phyloP scores from a whole-genome alignment of 2,113 vertebrate species.

The Phainopepla nitens region DNA sequence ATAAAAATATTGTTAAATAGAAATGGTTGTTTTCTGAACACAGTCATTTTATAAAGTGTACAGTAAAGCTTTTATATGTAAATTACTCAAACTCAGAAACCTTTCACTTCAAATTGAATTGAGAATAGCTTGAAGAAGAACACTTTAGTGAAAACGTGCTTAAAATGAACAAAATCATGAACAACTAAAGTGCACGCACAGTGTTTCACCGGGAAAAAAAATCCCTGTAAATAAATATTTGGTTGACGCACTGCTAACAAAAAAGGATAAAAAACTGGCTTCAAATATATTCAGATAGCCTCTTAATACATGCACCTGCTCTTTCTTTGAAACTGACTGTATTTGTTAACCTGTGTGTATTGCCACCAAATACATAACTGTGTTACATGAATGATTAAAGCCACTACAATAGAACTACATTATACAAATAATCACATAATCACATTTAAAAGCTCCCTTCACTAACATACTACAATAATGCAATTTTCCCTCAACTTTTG shows the following conservation, averaged over 20 bases:
- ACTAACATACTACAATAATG: not conserved
- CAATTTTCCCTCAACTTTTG: not conserved
- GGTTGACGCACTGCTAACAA: constrained; percentile 1
- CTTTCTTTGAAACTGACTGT: not conserved
- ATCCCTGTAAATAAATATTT: constrained; percentile 3
- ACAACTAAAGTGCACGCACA: not conserved
- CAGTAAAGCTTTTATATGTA: constrained; percentile 79
- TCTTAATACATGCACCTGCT: not conserved
- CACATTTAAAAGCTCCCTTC: not conserved
- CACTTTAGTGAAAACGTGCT: constrained; percentile 63
- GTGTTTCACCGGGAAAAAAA: not conserved
- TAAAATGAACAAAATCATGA: constrained; percentile 67
- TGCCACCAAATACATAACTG: not conserved
- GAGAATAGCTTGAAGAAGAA: constrained; percentile 69
- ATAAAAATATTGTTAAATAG: constrained; percentile 70
- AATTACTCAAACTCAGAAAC: constrained; percentile 74
- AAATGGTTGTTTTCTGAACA: constrained; percentile 72
- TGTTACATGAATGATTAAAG: not conserved
- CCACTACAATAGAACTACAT: not conserved
- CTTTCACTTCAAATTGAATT: constrained; percentile 75
- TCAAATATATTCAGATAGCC: not conserved
- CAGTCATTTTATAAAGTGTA: constrained; percentile 71
- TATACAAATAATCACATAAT: not conserved
- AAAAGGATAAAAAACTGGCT: not conserved
- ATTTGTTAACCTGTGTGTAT: constrained; percentile 10